These are phyloP conservation scores for Erpetoichthys calabaricus DNA, from an alignment of 2,797 vertebrate species.

Conservation along the genomic window DNA sequence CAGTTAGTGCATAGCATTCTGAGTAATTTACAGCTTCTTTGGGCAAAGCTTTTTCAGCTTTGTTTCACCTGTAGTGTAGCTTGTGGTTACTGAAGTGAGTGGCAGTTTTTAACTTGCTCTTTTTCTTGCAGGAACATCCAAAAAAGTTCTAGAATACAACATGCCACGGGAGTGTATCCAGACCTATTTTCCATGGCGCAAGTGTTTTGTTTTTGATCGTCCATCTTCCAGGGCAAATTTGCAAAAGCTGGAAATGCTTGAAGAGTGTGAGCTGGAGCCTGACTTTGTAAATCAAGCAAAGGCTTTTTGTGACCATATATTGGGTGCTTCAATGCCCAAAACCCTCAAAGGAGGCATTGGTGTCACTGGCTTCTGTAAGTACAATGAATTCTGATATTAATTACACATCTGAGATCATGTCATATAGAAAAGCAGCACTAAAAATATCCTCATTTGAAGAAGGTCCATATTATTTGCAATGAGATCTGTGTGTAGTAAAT, in stretches of 20 bases:
- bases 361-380: slow-evolving; percentile 32
- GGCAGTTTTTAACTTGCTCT: slow-evolving; percentile 6
- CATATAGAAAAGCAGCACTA: no score
- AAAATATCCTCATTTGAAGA: no score
- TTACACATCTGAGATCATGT: no score
- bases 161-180: slow-evolving; percentile 20
- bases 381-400: not conserved
- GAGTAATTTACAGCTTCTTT: no score
- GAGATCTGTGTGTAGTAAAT: no score
- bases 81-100: no score
- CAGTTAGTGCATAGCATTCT: no score
- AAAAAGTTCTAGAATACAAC: slow-evolving; percentile 18
- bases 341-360: slow-evolving; percentile 19
- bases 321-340: slow-evolving; percentile 21
- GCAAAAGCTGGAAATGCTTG: slow-evolving; percentile 14
- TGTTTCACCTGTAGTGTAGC: no score
- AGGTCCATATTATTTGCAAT: no score
- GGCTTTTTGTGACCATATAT: slow-evolving; percentile 28
- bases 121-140: slow-evolving; percentile 14
- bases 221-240: slow-evolving; percentile 18
- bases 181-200: slow-evolving; percentile 30
- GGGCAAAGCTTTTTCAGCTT: no score
- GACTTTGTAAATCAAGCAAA: slow-evolving; percentile 26
- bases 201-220: slow-evolving; percentile 34
- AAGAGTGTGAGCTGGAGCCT: slow-evolving; percentile 13